Percentiles rank a stretch among this genome's conserved stretches.
phyloP scores from a whole-genome alignment of 2,113 vertebrate genomes.

The Pimephales promelas region DNA sequence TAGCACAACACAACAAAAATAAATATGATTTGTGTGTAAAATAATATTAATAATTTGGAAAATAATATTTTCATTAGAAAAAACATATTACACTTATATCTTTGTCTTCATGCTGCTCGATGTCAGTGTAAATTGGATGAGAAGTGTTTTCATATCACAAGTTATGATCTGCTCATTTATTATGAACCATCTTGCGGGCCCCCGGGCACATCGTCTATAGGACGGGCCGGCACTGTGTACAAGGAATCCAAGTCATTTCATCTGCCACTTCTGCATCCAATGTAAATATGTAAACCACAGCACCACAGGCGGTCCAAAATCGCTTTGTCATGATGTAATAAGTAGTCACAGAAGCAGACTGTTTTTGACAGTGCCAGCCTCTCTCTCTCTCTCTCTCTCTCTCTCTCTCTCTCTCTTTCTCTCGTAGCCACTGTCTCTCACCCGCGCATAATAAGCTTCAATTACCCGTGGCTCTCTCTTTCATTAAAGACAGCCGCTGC shows the following conservation, averaged over 20 bases:
- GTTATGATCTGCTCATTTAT: constrained; percentile 22
- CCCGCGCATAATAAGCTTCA: constrained; percentile 88
- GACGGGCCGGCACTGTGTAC: constrained; percentile 39
- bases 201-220: not conserved
- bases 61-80: not conserved
- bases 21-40: not conserved
- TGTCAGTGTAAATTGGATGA: not conserved
- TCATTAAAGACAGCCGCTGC: constrained; percentile 88
- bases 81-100: not conserved
- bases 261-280: constrained; percentile 70
- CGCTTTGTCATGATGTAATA: constrained; percentile 73
- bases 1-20: not conserved
- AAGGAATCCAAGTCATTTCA: constrained; percentile 54
- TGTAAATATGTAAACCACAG: constrained; percentile 70
- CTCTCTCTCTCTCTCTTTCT: constrained; percentile 44
- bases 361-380: constrained; percentile 69
- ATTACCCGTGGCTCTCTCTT: constrained; percentile 85
- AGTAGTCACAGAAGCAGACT: constrained; percentile 69
- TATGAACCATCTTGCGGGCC: not conserved
- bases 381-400: not conserved
- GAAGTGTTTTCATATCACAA: constrained; percentile 21
- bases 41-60: not conserved
- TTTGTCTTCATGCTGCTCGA: not conserved
- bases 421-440: constrained; percentile 62
- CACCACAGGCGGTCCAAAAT: constrained; percentile 72